Evolutionary conservation across 2,888 invertebrate species (phyloP), one percentile per base, ranked within the genome.

Genomic region (Leptopilina myrica): DNA sequence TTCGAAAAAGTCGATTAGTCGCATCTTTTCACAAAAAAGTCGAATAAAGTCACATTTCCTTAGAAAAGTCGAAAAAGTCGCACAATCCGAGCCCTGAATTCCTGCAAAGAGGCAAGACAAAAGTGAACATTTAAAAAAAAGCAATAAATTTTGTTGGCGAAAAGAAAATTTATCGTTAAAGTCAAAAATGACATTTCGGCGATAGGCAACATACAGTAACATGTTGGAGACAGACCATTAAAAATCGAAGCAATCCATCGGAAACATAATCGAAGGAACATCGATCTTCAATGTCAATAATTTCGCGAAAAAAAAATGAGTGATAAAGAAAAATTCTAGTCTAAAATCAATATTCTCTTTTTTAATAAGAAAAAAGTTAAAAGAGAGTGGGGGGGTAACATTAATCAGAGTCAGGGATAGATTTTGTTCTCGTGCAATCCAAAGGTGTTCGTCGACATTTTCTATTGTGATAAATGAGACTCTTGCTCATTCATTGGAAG

Each of bases 391-490:
- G 49, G 49, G 49, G 9, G 33, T 9, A 56, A 73, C 56, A 73
- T 73, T 73, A 73, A 73, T 56, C 73, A 56, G 73, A 73, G 56
- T 73, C 73, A 33, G 14, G 49, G 49, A 49, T 56, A 53, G 73
- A 73, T 73, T 73, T 56, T 56, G 53, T 33, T 73, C 49, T 49
- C 73, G 66, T 43, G 14, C 66, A 66, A 66, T 26, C 73, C 69
- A 14, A 56, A 73, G 73, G 73, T 73, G 73, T 73, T 73, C 33
- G 53, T 73, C 26, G 56, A 56, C 33, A 33, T 53, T 56, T 8
- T n/a, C 73, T 56, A 56, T 56, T 56, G 73, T 73, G 73, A 73
- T 73, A 73, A 73, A 73, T 73, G 73, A 73, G 73, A 73, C 26
- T n/a, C 56, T 73, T 73, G 53, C 73, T 56, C 56, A 56, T 73